Evolutionary conservation across 1,140 invertebrate genomes (phyloP).

Genomic region (Drosophila teissieri): DNA sequence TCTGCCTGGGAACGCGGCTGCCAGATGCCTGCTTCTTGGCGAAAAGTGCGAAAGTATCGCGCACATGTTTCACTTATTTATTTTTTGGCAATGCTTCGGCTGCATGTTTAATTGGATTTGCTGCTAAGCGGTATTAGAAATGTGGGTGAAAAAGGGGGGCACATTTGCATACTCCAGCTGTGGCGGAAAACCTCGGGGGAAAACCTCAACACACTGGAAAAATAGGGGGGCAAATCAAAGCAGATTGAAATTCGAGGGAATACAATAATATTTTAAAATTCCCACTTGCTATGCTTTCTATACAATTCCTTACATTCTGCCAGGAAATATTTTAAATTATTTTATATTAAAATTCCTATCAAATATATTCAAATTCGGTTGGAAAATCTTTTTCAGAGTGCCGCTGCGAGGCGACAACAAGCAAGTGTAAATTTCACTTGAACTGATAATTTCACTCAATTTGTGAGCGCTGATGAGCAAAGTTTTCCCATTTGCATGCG

Average conservation of each 20-base stretch:
- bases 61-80: constrained; percentile 54
- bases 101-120: constrained; percentile 70
- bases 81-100: constrained; percentile 12
- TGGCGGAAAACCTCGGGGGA: neutral
- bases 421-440: constrained; percentile 83
- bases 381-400: constrained; percentile 16
- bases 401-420: constrained; percentile 49
- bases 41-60: constrained; percentile 45
- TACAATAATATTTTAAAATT: no score
- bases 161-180: constrained; percentile 15
- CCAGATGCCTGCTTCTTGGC: constrained; percentile 21
- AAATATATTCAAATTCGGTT: no score
- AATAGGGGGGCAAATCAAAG: neutral
- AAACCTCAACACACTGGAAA: neutral
- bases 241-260: no score
- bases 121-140: constrained; percentile 50
- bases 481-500: constrained; percentile 81
- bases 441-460: constrained; percentile 83
- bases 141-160: constrained; percentile 1
- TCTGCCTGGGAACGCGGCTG: constrained; percentile 29
- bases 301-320: no score
- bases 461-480: constrained; percentile 82
- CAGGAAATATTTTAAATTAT: neutral
- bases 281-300: no score
- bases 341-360: neutral